phyloP scores from a whole-genome alignment of 2,113 vertebrate species.

The Pluvialis apricaria region DNA sequence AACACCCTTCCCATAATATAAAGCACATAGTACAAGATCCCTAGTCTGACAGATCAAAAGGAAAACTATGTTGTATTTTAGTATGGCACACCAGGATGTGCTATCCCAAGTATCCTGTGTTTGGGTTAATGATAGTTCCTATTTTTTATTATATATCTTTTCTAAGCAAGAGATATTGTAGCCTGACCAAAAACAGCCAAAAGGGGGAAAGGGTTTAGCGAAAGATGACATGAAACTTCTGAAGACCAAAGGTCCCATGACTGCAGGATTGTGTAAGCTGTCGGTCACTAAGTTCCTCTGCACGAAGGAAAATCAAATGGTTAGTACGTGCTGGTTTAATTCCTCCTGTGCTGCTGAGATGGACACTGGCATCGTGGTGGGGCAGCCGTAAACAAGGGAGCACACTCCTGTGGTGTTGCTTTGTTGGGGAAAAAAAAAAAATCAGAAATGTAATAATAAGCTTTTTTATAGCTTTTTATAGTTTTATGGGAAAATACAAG shows the following conservation, averaged over 20 bases:
- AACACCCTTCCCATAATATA: not conserved
- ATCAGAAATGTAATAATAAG: not conserved
- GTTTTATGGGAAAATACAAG: not conserved
- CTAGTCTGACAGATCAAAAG: not conserved
- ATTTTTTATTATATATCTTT: rapidly evolving
- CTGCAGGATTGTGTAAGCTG: not conserved
- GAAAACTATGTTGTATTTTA: rapidly evolving
- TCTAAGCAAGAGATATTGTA: not conserved
- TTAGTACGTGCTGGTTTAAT: not conserved
- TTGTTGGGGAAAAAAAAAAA: not conserved
- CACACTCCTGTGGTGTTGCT: not conserved
- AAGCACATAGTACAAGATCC: not conserved
- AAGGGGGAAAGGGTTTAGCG: not conserved
- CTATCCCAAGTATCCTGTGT: not conserved
- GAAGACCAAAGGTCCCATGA: rapidly evolving
- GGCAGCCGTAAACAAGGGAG: rapidly evolving
- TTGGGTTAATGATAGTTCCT: not conserved
- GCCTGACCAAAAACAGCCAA: not conserved
- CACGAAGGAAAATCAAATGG: rapidly evolving
- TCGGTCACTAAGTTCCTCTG: not conserved
- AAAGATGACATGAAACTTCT: not conserved
- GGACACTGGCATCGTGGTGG: rapidly evolving
- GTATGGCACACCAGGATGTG: not conserved
- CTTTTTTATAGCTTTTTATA: not conserved
- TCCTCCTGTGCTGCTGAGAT: not conserved